Evolutionary conservation across 1,140 invertebrate species (phyloP), one percentile per base, ranked within the genome.

Genomic region (Harpegnathos saltator): DNA sequence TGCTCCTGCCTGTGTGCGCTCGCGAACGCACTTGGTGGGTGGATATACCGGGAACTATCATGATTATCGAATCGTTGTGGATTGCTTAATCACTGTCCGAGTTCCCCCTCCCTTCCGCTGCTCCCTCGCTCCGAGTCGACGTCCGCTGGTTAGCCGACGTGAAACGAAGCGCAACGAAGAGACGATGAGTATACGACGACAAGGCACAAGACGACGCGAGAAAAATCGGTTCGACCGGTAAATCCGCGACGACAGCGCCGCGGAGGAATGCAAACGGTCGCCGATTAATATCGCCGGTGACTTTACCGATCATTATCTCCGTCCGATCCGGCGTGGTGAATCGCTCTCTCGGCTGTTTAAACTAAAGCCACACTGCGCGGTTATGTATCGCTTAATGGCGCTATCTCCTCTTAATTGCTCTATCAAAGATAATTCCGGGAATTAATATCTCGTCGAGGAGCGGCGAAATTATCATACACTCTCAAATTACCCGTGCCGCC

Each of bases 371-470:
- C 59, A 15, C 69, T n/a, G 44, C 33, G 24, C 22, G 50, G 14
- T 0, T 9, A 44, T n/a, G n/a, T 44, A 68, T 69, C 22, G 19
- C 17, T 56, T 44, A 38, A 68, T 44, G 22, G 22, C 50, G 56
- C 22, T 80, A 58, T 69, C 52, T 58, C 44, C 1, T 19, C 65
- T 80, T 58, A 78, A 78, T 68, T 80, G 29, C 22, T 71, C 44
- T 29, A 48, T 58, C 14, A 58, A 71, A 80, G 65, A 80, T 80
- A 80, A 80, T 80, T 80, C 54, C 52, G 14, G 24, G 1, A 71
- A 80, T 80, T 58, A 80, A 71, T 71, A 71, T 80, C 33, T 29
- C 15, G n/a, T 19, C 61, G 26, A 52, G 44, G 33, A 71, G 22
- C 52, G 44, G 48, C 75, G 26, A 69, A 44, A 68, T 58, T 69